A percentile compares a stretch with the other conserved stretches of the same genome.
phyloP scores from a whole-genome alignment of 2,113 vertebrate genomes.

The Numenius arquata region DNA sequence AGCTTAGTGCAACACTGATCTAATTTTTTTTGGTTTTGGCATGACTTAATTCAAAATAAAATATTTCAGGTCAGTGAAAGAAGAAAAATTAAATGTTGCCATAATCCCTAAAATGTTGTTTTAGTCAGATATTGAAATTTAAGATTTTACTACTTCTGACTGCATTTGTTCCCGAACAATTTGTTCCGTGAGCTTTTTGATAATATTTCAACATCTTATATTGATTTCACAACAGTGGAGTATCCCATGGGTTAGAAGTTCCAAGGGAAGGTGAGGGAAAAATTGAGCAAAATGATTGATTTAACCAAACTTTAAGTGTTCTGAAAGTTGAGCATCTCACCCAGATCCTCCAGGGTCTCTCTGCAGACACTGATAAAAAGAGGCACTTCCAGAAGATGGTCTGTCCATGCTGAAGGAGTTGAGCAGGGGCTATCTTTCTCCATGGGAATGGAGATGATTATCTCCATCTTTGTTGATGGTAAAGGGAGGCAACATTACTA shows the following conservation, averaged over 20 bases:
- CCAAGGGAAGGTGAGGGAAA: neutral
- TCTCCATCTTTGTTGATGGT: neutral
- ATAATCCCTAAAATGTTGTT: neutral
- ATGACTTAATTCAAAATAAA: neutral
- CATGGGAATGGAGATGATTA: neutral
- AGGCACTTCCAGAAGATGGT: neutral
- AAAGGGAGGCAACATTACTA: neutral
- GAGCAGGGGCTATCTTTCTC: neutral
- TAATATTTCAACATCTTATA: neutral
- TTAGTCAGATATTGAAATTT: neutral
- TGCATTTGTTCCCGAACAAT: neutral
- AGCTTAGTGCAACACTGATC: neutral
- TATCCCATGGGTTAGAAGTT: neutral
- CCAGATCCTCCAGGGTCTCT: neutral
- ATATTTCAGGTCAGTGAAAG: neutral
- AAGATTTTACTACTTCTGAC: neutral
- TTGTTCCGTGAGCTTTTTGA: slow-evolving; percentile 12
- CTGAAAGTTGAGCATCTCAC: neutral
- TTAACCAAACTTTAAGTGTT: neutral
- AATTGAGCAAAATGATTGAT: neutral
- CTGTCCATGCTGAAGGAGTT: neutral
- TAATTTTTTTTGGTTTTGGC: neutral
- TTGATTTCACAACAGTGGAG: neutral
- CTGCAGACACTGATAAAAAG: neutral
- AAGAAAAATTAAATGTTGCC: neutral